Evolutionary conservation across 2,797 vertebrate genomes (phyloP).

Genomic region (Gambusia yucatana): DNA sequence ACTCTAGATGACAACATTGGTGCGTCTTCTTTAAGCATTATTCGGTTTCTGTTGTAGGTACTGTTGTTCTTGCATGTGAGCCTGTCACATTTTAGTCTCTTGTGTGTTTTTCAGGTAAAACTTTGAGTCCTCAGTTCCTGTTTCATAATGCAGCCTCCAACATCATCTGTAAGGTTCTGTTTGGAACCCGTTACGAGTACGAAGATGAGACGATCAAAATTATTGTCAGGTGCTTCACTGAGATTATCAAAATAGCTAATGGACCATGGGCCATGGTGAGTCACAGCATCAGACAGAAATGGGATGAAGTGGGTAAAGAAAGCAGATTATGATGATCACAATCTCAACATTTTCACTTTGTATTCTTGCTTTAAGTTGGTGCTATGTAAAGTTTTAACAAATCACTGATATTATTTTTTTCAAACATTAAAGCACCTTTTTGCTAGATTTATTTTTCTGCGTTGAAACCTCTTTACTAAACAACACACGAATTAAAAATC

Average conservation of each 20-base stretch:
- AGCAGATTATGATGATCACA: not conserved
- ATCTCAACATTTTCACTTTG: not conserved
- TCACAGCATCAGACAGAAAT: not conserved
- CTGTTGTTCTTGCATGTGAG: not conserved
- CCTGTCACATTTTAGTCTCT: not conserved
- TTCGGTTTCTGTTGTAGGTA: not conserved
- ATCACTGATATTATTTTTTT: not conserved
- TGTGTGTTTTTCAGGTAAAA: constrained; percentile 50
- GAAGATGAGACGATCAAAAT: constrained; percentile 60
- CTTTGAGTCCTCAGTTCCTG: constrained; percentile 69
- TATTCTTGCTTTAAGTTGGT: not conserved
- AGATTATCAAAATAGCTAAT: constrained; percentile 66
- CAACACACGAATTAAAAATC: not conserved
- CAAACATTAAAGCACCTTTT: not conserved
- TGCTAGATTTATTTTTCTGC: not conserved
- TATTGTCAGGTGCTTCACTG: constrained; percentile 64
- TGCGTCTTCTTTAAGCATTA: constrained; percentile 29
- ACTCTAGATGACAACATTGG: constrained; percentile 65
- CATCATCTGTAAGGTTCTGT: constrained; percentile 80
- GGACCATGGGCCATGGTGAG: constrained; percentile 80
- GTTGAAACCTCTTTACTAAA: not conserved
- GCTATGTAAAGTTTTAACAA: not conserved
- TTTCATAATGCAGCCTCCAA: constrained; percentile 81
- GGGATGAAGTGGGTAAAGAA: not conserved
- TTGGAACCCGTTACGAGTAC: constrained; percentile 72